A percentile compares a stretch with the other conserved stretches of the same genome.
Evolutionary conservation across 1,140 invertebrate genomes (phyloP).

Genomic region (Archegozetes longisetosus): DNA sequence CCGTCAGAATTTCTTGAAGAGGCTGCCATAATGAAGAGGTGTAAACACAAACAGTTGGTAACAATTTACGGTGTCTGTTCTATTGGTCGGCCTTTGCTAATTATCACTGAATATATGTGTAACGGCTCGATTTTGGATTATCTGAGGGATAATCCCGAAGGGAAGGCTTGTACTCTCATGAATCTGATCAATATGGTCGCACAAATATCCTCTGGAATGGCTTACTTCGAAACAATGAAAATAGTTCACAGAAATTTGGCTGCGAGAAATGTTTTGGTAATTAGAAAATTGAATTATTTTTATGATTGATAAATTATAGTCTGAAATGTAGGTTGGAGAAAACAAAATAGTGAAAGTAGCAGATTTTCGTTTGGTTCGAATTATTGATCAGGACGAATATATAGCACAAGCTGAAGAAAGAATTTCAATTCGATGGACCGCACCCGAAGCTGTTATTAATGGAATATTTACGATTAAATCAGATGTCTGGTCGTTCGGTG

Average conservation of each 20-base stretch:
- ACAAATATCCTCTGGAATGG: constrained; percentile 97
- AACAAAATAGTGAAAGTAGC: constrained; percentile 75
- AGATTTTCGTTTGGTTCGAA: constrained; percentile 88
- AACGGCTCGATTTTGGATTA: constrained; percentile 50
- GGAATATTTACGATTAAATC: constrained; percentile 99
- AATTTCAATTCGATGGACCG: constrained; percentile 94
- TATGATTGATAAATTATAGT: not conserved
- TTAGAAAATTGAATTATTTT: not conserved
- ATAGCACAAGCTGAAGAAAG: constrained; percentile 43
- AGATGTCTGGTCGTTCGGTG: constrained; percentile 98
- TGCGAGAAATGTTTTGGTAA: constrained; percentile 76
- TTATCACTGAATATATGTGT: constrained; percentile 97
- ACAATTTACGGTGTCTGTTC: constrained; percentile 96
- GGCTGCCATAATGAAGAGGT: constrained; percentile 97
- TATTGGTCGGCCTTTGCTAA: constrained; percentile 93
- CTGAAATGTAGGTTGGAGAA: constrained; percentile 45
- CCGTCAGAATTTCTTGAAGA: constrained; percentile 94
- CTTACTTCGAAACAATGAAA: constrained; percentile 95
- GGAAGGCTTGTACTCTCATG: constrained; percentile 27
- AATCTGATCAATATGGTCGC: constrained; percentile 93
- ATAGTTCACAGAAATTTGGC: constrained; percentile 93
- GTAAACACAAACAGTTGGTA: constrained; percentile 83
- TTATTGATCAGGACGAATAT: constrained; percentile 97
- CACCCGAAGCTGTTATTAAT: constrained; percentile 93
- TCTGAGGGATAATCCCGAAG: constrained; percentile 45